Base-by-base conservation (phyloP, 2,888 invertebrate species). In the Himalopsyche japonica region DNA sequence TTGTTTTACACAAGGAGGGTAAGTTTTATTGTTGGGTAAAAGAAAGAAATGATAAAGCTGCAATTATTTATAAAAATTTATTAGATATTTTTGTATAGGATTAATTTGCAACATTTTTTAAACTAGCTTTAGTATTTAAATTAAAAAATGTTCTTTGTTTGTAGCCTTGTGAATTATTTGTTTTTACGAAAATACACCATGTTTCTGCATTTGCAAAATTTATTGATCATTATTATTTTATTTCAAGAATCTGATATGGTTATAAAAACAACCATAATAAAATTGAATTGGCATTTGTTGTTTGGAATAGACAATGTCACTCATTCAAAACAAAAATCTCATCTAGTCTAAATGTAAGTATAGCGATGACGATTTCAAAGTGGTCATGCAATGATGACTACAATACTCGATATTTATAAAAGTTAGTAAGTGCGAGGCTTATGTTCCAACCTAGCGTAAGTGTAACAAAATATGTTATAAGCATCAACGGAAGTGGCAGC, bases 391-490 rank as follows among this genome's bases (percentile, higher is more conserved):
- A 64, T 64, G 18, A 48, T 79, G n/a, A 76, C 90, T 92, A 95
- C 88, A 95, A 92, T 84, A 97, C 95, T 90, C 97, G 92, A 89
- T 95, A 95, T 87, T 94, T 93, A 90, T 98, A 98, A 90, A 98
- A 98, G 88, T 94, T 91, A 91, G 97, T 96, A 87, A 98, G 93
- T 88, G 94, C 94, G 79, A 93, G 93, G 88, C 96, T 97, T 82
- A 98, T 94, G 92, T 99, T 98, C 94, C 97, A 96, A 81, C 96
- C 95, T 84, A 95, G 93, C 12, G 95, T 92, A 82, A 98, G 90
- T 0, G 97, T 96, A 30, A 96, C 92, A 79, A 98, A 90, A 91
- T 97, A 99, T 10, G 81, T 81, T 79, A 98, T 89, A 87, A 96
- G 91, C 82, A 97, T 92, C 76, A 95, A 91, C 1, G 98, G 96